phyloP scores from a whole-genome alignment of 1,140 invertebrate species.

The Lordiphosa collinella region DNA sequence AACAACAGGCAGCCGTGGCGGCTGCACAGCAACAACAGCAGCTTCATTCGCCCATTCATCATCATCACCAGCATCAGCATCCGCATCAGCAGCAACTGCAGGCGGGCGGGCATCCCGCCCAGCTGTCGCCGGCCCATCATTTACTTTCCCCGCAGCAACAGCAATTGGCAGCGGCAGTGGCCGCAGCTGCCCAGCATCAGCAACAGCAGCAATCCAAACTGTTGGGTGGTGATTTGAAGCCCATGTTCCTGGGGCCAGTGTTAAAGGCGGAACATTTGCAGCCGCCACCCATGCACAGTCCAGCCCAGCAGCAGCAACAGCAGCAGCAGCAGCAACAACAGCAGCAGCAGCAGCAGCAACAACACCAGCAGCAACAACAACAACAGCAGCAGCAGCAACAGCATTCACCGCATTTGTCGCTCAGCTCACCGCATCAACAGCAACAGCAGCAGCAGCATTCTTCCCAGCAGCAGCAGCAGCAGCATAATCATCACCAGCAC shows the following conservation, averaged over 20 bases:
- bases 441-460: slow-evolving; percentile 30
- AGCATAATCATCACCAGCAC: slow-evolving; percentile 80
- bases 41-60: slow-evolving; percentile 72
- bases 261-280: slow-evolving; percentile 65
- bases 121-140: slow-evolving; percentile 78
- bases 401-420: slow-evolving; percentile 39
- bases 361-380: slow-evolving; percentile 41
- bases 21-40: slow-evolving; percentile 80
- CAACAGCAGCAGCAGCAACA: slow-evolving; percentile 54
- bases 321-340: too few relatives aligned
- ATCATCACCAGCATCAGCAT: slow-evolving; percentile 80
- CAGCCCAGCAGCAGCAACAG: slow-evolving; percentile 52
- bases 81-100: slow-evolving; percentile 72
- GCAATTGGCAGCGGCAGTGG: slow-evolving; percentile 58
- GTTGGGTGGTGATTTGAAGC: slow-evolving; percentile 66
- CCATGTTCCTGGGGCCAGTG: slow-evolving; percentile 69
- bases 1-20: slow-evolving; percentile 54
- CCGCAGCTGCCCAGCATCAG: slow-evolving; percentile 49
- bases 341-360: slow-evolving; percentile 50
- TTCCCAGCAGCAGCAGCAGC: slow-evolving; percentile 64
- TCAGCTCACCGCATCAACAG: slow-evolving; percentile 29
- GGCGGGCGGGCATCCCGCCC: slow-evolving; percentile 74
- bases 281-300: slow-evolving; percentile 61
- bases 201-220: slow-evolving; percentile 77
- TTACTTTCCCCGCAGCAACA: slow-evolving; percentile 73